These are phyloP conservation scores for Enteromius thamalakanensis DNA, from an alignment of 2,797 vertebrate genomes.

Conservation along the genomic window DNA sequence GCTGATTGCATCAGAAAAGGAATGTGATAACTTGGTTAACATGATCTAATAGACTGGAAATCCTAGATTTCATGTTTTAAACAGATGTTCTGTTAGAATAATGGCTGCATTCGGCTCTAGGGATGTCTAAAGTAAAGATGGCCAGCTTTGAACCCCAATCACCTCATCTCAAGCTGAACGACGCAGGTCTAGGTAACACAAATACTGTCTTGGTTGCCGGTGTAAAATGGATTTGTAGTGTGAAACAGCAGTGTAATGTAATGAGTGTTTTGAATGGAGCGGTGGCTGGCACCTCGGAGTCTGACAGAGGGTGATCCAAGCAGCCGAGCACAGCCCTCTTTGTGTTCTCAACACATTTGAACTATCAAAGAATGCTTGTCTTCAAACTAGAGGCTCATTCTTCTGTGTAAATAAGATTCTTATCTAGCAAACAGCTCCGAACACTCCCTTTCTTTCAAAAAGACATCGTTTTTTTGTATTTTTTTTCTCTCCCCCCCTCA, in stretches of 20 bases:
- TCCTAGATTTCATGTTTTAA: not conserved
- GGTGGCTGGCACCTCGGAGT: slow-evolving; percentile 58
- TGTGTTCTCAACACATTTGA: slow-evolving; percentile 57
- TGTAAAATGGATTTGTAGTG: slow-evolving; percentile 50
- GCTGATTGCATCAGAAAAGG: not conserved
- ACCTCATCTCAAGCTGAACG: slow-evolving; percentile 36
- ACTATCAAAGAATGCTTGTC: slow-evolving; percentile 57
- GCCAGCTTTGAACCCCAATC: not conserved
- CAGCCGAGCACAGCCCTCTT: slow-evolving; percentile 52
- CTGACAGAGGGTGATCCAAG: slow-evolving; percentile 51
- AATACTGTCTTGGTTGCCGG: slow-evolving; percentile 35
- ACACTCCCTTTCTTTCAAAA: slow-evolving; percentile 44
- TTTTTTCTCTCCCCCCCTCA: not conserved
- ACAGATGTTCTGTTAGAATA: not conserved
- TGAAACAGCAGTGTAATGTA: slow-evolving; percentile 60
- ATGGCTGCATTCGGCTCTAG: not conserved
- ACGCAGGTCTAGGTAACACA: slow-evolving; percentile 42
- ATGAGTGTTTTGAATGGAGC: slow-evolving; percentile 58
- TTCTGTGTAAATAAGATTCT: slow-evolving; percentile 58
- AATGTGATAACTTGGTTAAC: not conserved
- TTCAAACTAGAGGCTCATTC: slow-evolving; percentile 47
- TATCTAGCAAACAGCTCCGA: slow-evolving; percentile 49
- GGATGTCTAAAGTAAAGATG: not conserved
- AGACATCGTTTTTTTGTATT: not conserved
- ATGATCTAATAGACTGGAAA: not conserved